A percentile compares a stretch with the other conserved stretches of the same genome.
Evolutionary conservation across 2,797 vertebrate species (phyloP).

Genomic region (Semaprochilodus insignis): DNA sequence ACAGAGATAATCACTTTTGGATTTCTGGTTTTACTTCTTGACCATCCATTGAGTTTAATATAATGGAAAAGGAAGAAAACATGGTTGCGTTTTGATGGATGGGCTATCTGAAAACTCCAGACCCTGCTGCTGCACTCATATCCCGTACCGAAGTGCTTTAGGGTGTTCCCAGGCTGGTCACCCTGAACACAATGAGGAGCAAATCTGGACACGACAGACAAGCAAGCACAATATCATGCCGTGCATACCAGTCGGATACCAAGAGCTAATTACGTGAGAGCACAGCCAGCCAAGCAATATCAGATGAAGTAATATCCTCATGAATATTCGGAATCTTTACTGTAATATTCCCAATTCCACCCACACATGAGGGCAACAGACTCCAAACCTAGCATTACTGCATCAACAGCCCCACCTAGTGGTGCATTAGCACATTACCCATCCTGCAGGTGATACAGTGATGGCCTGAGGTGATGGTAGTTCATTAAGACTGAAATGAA

Average conservation of each 20-base stretch:
- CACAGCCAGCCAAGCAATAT: conserved; percentile 47
- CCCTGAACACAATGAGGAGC: not conserved
- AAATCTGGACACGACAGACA: not conserved
- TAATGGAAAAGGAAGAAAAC: no score
- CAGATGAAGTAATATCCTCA: conserved; percentile 50
- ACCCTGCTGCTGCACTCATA: not conserved
- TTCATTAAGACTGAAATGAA: not conserved
- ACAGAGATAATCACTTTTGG: no score
- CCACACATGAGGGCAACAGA: not conserved
- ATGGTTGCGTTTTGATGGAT: not conserved
- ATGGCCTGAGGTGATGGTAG: no score
- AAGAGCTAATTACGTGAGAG: conserved; percentile 48
- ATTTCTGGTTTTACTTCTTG: no score
- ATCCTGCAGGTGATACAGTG: not conserved
- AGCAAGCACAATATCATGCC: conserved; percentile 38
- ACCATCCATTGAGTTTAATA: no score
- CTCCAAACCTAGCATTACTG: conserved; percentile 6
- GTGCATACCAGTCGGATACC: conserved; percentile 46
- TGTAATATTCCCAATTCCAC: conserved; percentile 4
- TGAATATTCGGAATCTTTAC: not conserved
- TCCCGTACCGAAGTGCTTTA: not conserved
- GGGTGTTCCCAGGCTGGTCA: not conserved
- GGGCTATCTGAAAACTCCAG: not conserved
- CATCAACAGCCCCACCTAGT: conserved; percentile 48
- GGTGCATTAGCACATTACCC: conserved; percentile 9